Evolutionary conservation across 2,113 vertebrate genomes (phyloP), one percentile per base, ranked within the genome.

Genomic region (Callionymus lyra): DNA sequence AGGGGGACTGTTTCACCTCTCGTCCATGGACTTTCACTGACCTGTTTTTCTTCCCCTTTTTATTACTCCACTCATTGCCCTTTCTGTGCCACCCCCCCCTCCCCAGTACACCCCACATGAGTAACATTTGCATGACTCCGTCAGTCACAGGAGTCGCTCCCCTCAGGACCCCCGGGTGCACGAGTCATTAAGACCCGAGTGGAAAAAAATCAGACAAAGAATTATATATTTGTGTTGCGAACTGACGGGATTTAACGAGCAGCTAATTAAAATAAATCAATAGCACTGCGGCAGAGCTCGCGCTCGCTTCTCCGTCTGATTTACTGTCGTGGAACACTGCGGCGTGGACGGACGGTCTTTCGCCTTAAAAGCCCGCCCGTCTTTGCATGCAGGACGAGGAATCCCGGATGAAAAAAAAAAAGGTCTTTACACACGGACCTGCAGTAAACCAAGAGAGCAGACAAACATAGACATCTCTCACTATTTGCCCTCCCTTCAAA

Each of bases 241-340:
- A 81, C 83, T 75, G 83, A 81, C 72, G 65, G 51, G 69, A 75
- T 84, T 85, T 84, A 85, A 84, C 72, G 63, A 85, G 83, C 72
- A 79, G 74, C 82, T 87, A 86, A 86, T 85, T 85, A 85, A 83
- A 85, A 83, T 83, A 85, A 85, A 85, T 85, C 85, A 84, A 85
- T 85, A 82, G 61, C 74, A 83, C 82, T 85, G 82, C 82, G 54
- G 82, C 81, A 78, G n/a, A 36, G 50, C 59, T 71, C 38, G 42
- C 56, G 69, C 62, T 31, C 66, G 72, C 63, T 40, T 39, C 53
- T 59, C 36, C 16, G 50, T 68, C 69, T 34, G 62, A 59, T 63
- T 69, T 69, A 63, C 64, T 51, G 47, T 59, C 60, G 59, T 65
- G 76, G 68, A 68, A 31, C 34, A 55, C 50, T n/a, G 43, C 41